Evolutionary conservation across 1,140 invertebrate genomes (phyloP), one percentile per base, ranked within the genome.

Genomic region (Cyclina sinensis): DNA sequence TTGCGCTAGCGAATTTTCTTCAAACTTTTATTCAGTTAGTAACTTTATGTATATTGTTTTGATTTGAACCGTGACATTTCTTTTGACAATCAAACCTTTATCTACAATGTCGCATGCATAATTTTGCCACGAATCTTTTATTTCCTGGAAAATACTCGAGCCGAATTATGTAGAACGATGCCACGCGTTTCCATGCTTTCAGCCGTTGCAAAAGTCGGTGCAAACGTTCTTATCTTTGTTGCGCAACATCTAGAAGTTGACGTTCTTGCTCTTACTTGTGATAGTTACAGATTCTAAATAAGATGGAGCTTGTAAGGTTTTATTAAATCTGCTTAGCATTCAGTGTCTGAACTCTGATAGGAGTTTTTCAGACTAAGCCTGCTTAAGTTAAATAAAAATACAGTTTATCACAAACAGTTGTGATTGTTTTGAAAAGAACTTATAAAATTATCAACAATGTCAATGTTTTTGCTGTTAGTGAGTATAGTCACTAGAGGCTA

Each of bases 11-110:
- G 43, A 76, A 32, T 62, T 43, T 84, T 76, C 81, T 76, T 18
- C 27, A 76, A 70, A 74, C 70, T 86, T 86, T 86, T 59, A 86
- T 35, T 74, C 74, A 84, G 59, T 84, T 30, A 68, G 59, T 84
- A 21, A 65, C 59, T 48, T 70, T 32, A 11, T 51, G 12, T 4
- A 30, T 18, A 39, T 27, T 76, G 18, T 48, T 46, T 76, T 48
- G 14, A 76, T 1, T 3, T n/a, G 12, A 43, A 48, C 18, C 1
- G 18, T 30, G 18, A 3, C 27, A 46, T 12, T 46, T 18, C 7
- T 54, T 46, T n/a, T 14, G n/a, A 32, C 14, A 21, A 35, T 37
- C 1, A 32, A 54, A 57, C 12, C 2, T 32, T 78, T 54, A 18
- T n/a, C 48, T 51, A 12, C 16, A 14, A 78, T 78, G 27, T 78